Conservation (phyloP, 2,888 invertebrate species). For the Parnassius orleans region DNA sequence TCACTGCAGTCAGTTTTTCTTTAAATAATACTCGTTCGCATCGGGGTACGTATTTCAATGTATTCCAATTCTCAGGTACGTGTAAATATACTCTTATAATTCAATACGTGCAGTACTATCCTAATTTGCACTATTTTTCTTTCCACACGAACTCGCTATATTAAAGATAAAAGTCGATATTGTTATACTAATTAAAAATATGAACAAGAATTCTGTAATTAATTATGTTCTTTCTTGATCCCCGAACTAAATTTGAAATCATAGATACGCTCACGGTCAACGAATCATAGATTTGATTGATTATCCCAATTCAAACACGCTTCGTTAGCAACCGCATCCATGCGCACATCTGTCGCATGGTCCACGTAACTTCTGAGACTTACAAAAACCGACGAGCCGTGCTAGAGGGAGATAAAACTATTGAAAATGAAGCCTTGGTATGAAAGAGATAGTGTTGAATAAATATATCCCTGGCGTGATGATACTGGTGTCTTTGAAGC, state of each 20-base stretch:
- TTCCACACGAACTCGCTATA: background rate
- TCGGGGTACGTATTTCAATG: too few relatives aligned
- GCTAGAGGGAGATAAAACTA: conserved; percentile 55
- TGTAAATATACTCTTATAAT: too few relatives aligned
- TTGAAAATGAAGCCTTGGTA: conserved; percentile 32
- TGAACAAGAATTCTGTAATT: background rate
- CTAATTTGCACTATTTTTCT: too few relatives aligned
- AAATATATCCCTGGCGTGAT: conserved; percentile 49
- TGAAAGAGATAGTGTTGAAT: conserved; percentile 50
- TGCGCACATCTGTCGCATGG: conserved; percentile 78
- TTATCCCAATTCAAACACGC: conserved; percentile 74
- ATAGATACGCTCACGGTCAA: conserved; percentile 59
- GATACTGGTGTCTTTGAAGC: conserved; percentile 55
- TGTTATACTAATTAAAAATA: background rate
- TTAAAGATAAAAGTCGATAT: conserved; percentile 1
- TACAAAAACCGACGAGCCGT: conserved; percentile 69
- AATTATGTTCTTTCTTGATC: conserved; percentile 9
- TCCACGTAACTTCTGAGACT: conserved; percentile 70
- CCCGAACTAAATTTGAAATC: conserved; percentile 43
- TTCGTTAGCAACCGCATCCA: conserved; percentile 75
- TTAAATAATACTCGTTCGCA: too few relatives aligned
- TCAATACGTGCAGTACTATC: too few relatives aligned
- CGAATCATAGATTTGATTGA: conserved; percentile 77
- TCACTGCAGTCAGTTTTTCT: too few relatives aligned
- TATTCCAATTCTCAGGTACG: too few relatives aligned